A percentile compares a stretch with the other conserved stretches of the same genome.
phyloP scores from a whole-genome alignment of 2,888 invertebrate genomes.

The Brachyptera risi region DNA sequence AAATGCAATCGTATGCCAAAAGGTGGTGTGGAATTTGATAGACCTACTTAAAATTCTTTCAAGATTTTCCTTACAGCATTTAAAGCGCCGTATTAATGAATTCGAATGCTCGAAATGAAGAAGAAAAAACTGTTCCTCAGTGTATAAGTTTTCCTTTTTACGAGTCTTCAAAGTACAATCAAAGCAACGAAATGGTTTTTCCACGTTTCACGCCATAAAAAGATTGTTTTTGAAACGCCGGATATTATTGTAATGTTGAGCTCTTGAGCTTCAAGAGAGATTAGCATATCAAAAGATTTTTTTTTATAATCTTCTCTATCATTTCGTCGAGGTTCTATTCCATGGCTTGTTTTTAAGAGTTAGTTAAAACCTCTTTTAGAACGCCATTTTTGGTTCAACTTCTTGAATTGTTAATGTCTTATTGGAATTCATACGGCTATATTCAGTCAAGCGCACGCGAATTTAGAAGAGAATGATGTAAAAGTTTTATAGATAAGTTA shows the following conservation, averaged over 20 bases:
- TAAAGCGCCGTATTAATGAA: not conserved
- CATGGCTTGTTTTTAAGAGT: not conserved
- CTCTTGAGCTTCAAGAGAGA: not conserved
- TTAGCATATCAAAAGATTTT: slow-evolving; percentile 15
- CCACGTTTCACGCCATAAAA: slow-evolving; percentile 3
- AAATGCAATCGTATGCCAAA: not conserved
- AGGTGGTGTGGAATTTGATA: slow-evolving; percentile 9
- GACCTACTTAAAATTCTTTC: not conserved
- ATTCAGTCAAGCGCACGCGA: not conserved
- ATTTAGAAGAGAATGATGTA: too few relatives aligned
- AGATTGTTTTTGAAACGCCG: not conserved
- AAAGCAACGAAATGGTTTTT: too few relatives aligned
- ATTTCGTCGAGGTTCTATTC: too few relatives aligned
- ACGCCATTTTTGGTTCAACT: too few relatives aligned
- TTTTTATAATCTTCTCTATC: not conserved
- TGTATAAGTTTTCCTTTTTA: too few relatives aligned
- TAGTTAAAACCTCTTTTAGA: too few relatives aligned
- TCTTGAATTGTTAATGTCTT: too few relatives aligned
- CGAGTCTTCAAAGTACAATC: too few relatives aligned
- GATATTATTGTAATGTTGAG: slow-evolving; percentile 14
- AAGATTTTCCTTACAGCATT: not conserved
- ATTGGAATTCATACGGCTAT: not conserved
- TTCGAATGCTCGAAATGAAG: too few relatives aligned
- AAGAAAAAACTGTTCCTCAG: too few relatives aligned
- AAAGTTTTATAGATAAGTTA: too few relatives aligned